Evolutionary conservation across 2,888 invertebrate species (phyloP).

Genomic region (Nemotelus pantherinus): DNA sequence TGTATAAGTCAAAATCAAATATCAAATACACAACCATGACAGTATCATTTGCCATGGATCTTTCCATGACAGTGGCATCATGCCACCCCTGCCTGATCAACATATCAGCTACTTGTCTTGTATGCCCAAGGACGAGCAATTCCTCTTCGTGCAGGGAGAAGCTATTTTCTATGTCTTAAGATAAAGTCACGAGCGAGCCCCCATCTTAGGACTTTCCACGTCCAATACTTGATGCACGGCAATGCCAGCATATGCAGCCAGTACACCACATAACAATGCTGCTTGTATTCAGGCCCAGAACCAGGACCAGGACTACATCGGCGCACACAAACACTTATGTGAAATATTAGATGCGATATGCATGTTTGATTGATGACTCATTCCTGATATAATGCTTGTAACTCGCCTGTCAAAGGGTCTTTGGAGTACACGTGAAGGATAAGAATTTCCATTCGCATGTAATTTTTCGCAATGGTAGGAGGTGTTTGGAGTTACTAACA

Average conservation of each 20-base stretch:
- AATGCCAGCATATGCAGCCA: conserved; percentile 18
- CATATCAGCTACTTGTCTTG: conserved; percentile 46
- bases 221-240: conserved; percentile 13
- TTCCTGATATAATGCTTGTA: conserved; percentile 47
- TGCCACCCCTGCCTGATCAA: conserved; percentile 43
- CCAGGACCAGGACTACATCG: neutral
- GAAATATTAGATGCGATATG: conserved; percentile 48
- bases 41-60: conserved; percentile 50
- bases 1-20: conserved; percentile 50
- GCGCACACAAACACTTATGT: conserved; percentile 17
- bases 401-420: conserved; percentile 36
- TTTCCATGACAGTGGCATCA: conserved; percentile 32
- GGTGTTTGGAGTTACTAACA: neutral
- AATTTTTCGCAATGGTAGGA: conserved; percentile 5
- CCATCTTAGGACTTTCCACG: conserved; percentile 4
- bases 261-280: conserved; percentile 9
- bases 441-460: conserved; percentile 15
- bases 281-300: neutral
- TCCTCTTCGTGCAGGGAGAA: conserved; percentile 5
- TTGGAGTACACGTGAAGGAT: conserved; percentile 23
- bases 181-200: conserved; percentile 40
- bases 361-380: conserved; percentile 52
- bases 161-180: conserved; percentile 37
- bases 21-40: conserved; percentile 48
- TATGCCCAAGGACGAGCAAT: conserved; percentile 24